Evolutionary conservation across 2,888 invertebrate genomes (phyloP), one percentile per base, ranked within the genome.

Genomic region (Chalcosyrphus nemorum): DNA sequence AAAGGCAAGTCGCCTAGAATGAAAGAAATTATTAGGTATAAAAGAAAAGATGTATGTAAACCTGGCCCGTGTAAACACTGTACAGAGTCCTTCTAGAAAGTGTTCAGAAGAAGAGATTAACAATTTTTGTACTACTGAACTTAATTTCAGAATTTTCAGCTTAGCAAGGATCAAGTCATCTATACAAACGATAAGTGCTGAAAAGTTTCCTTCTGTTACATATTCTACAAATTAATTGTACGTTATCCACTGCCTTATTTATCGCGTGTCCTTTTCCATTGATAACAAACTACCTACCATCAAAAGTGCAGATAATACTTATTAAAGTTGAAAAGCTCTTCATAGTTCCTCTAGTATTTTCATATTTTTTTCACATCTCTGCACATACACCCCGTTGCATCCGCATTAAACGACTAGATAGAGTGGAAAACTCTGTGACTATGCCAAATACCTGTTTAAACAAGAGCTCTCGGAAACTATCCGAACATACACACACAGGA

Each of bases 251-350:
- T 41, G n/a, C 4, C 41, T 29, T 41, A 15, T 56, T 21, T 43
- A 45, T n/a, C 29, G 45, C 9, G n/a, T 29, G 45, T 32, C 45
- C 61, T 7, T 32, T 45, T n/a, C n/a, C 45, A 19, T 13, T 63
- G 47, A 63, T 63, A 47, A 61, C 13, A 27, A 41, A 27, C 15
- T 13, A n/a, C 17, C 24, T 17, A 27, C 24, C 11, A 43, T 82
- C 77, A 66, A 72, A 82, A 82, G 61, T 82, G 52, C 66, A 78
- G 82, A 82, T 78, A 72, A 72, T 56, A 66, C 66, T 54, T 72
- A 72, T 61, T 82, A 59, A 68, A 63, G 45, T 72, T 78, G 61
- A 56, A 82, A 82, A 82, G 78, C 78, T 82, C 72, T 78, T 35
- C 72, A 52, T 66, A 59, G 66, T 72, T 71, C 66, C 61, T 72